Base-by-base conservation (phyloP, 2,888 invertebrate genomes). In the Pycnomerus fuliginosus region DNA sequence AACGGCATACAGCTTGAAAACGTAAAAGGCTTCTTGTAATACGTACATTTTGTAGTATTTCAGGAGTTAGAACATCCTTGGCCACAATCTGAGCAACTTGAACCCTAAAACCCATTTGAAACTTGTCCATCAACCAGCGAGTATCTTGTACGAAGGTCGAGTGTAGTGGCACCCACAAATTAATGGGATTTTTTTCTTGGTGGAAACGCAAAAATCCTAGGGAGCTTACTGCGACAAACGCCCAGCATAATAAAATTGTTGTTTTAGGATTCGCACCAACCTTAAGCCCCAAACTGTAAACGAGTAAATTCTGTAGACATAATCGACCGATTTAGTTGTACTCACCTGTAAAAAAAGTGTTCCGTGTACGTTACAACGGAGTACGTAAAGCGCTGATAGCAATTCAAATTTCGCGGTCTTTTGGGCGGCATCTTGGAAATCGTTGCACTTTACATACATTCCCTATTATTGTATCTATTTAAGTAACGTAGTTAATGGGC, bases 151-250 rank as follows among this genome's bases (percentile, higher is more conserved):
- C 76, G 64, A 85, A 88, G 46, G 83, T 79, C 0, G 86, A 85
- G 25, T 84, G 78, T 25, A 80, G 80, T 7, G 87, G 86, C 13
- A 87, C 82, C 88, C 88, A 89, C 53, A 89, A 70, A 60, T 83
- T 84, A 59, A 87, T 70, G 0, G 87, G 87, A 70, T 85, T 83
- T 62, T 82, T 85, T 71, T 88, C 87, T 65, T 83, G 81, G 46
- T 80, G 76, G 69, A 87, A 87, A 55, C 76, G 74, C 14, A 82
- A 62, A 34, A 85, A 72, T 20, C 87, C 87, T 44, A 78, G 64
- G 37, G 78, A 72, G 61, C 83, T 82, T 10, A 83, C 25, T 7
- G 78, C 52, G 12, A 84, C 78, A 50, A 82, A 69, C 7, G 74
- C 47, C 64, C 82, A 73, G 61, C 80, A 78, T 48, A 78, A 58